phyloP scores from a whole-genome alignment of 2,797 vertebrate genomes.

The Premnoplex brunnescens region DNA sequence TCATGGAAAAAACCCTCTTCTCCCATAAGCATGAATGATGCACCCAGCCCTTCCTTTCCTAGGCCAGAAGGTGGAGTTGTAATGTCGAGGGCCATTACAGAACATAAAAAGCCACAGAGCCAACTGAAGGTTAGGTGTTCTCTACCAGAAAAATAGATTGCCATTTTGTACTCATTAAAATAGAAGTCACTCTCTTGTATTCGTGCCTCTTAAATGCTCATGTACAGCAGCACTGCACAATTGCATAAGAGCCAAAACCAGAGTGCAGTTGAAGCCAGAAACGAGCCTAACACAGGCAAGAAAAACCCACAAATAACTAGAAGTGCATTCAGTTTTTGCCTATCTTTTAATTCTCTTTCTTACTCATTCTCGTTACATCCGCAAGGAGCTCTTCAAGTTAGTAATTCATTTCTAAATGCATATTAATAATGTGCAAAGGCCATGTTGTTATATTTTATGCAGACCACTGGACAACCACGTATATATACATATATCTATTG shows the following conservation, averaged over 20 bases:
- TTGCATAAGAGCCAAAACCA: background rate
- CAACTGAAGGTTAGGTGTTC: background rate
- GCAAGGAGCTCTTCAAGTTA: background rate
- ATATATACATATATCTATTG: background rate
- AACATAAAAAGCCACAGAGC: background rate
- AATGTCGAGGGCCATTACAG: background rate
- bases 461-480: background rate
- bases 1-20: background rate
- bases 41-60: background rate
- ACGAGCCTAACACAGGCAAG: background rate
- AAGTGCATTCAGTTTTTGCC: background rate
- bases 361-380: background rate
- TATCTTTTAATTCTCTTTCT: background rate
- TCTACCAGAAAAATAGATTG: background rate
- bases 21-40: background rate
- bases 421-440: background rate
- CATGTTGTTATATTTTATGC: background rate
- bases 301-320: background rate
- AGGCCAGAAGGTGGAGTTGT: constrained; percentile 31
- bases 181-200: background rate
- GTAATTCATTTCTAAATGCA: background rate
- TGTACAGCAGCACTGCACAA: background rate
- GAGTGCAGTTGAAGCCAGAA: background rate
- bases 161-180: background rate
- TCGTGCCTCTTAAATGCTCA: background rate